Evolutionary conservation across 2,797 vertebrate species (phyloP), one percentile per base, ranked within the genome.

Genomic region (Poecilia wingei): DNA sequence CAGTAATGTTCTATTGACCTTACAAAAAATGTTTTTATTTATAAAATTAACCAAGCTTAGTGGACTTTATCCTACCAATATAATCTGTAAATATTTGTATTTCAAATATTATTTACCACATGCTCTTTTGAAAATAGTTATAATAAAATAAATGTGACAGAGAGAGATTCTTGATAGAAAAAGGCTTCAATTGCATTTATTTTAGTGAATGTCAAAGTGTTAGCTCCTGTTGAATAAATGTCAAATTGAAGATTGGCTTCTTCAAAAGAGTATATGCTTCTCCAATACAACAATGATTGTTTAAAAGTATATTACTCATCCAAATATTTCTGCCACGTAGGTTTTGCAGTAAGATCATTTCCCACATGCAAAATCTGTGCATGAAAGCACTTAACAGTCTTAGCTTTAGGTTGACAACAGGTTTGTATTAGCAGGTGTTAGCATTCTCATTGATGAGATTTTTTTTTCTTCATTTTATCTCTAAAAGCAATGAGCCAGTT

Each of bases 401-500:
- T 72, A 77, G 91, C 92, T 83, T 80, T 93, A 81, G 90, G 91
- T 93, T 95, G 93, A 96, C 93, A 96, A 95, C 94, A 96, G 91
- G 92, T 92, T 91, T 94, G 90, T 86, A 92, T 90, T 92, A 94
- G 94, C 94, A 95, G 92, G 94, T 94, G 91, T 95, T 95, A 95
- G 88, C 93, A 93, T 94, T 95, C 94, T 94, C 93, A 95, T 95
- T 94, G 94, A 95, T 96, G 95, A 95, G 95, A 96, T 96, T 96
- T 97, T 92, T 97, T 92, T 96, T 96, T 97, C 95, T 95, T 96
- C 96, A 95, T 97, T 97, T 97, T 96, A 97, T 97, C 96, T 96
- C 97, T 96, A 95, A 96, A 97, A 96, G 96, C 96, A 98, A 98
- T 98, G 97, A 98, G 97, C 96, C 97, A 95, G 92, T 94, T 93